Conservation (phyloP, 2,888 invertebrate species). For the Trissonchulus sp. region DNA sequence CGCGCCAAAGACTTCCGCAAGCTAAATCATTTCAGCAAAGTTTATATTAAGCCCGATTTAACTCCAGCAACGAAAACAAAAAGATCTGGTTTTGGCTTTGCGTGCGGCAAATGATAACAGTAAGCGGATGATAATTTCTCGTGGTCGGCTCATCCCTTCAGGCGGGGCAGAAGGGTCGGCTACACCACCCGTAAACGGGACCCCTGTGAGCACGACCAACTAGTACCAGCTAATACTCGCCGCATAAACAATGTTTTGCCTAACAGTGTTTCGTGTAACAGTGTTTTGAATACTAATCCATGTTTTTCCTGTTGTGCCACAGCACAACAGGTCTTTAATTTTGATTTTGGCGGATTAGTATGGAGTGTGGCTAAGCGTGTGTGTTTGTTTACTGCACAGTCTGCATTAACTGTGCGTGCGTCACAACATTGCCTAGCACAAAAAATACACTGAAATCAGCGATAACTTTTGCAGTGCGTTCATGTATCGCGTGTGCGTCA, state of each 20-base stretch:
- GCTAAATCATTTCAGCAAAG: constrained; percentile 5
- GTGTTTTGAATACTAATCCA: constrained; percentile 5
- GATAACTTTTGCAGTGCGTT: too few relatives aligned
- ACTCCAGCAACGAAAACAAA: constrained; percentile 6
- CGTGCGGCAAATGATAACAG: constrained; percentile 7
- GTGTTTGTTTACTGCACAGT: too few relatives aligned
- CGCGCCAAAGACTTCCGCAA: constrained; percentile 9
- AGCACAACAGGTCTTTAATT: too few relatives aligned
- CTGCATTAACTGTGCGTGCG: too few relatives aligned
- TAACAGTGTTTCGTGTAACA: too few relatives aligned
- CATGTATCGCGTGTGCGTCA: too few relatives aligned
- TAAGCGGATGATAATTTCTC: constrained; percentile 10
- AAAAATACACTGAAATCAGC: too few relatives aligned
- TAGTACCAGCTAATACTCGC: neutral
- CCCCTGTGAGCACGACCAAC: constrained; percentile 9
- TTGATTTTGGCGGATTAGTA: too few relatives aligned
- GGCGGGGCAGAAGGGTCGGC: constrained; percentile 10
- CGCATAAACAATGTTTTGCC: neutral
- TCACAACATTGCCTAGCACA: too few relatives aligned
- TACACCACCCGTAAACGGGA: neutral
- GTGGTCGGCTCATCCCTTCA: constrained; percentile 13
- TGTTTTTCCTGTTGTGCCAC: too few relatives aligned
- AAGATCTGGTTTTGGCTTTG: constrained; percentile 1
- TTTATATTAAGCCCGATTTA: constrained; percentile 13
- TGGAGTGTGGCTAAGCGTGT: too few relatives aligned